Conservation (phyloP, 2,113 vertebrate species). For the Campylorhamphus procurvoides region DNA sequence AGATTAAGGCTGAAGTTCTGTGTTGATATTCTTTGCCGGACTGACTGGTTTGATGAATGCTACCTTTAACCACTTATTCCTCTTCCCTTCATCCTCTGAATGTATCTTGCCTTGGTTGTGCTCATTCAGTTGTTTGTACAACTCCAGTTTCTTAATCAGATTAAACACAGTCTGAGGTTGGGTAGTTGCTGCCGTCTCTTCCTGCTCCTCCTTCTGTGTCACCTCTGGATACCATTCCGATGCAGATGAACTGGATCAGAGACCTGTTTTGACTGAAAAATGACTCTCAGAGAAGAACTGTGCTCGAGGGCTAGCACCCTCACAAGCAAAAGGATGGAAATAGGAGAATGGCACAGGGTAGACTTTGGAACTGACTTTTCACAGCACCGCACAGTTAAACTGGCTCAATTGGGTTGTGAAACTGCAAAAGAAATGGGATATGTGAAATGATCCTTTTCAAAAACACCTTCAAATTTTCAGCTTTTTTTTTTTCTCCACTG, state of each 20-base stretch:
- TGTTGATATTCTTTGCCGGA: not conserved
- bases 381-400: not conserved
- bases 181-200: not conserved
- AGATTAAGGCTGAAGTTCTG: not conserved
- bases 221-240: not conserved
- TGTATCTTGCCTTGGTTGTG: not conserved
- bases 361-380: not conserved
- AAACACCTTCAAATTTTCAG: not conserved
- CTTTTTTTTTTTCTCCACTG: not conserved
- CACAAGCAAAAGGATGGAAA: not conserved
- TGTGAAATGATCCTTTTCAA: not conserved
- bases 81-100: not conserved
- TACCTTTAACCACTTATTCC: not conserved
- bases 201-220: not conserved
- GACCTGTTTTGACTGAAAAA: not conserved
- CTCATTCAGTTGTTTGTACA: not conserved
- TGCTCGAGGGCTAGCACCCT: fast-evolving
- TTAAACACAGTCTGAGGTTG: not conserved
- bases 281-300: not conserved
- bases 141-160: not conserved
- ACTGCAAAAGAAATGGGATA: not conserved
- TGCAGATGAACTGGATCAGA: not conserved
- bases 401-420: not conserved
- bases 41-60: not conserved
- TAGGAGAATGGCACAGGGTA: not conserved